phyloP scores from a whole-genome alignment of 2,797 vertebrate species.

The Schizopygopsis pylzovi region DNA sequence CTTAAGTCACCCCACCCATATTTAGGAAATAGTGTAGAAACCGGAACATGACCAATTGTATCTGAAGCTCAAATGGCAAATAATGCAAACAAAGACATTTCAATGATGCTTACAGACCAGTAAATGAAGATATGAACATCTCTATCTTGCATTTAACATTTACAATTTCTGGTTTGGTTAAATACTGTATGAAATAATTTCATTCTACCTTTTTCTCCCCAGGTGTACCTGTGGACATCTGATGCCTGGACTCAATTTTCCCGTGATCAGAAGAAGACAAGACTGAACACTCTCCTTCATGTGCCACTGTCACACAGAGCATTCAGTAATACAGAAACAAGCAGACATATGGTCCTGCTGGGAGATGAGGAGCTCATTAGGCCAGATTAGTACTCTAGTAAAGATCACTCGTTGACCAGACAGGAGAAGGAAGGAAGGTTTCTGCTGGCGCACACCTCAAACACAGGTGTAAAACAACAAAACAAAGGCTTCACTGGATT shows the following conservation, averaged over 20 bases:
- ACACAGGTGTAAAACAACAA: not conserved
- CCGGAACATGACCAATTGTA: not conserved
- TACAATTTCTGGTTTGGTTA: not conserved
- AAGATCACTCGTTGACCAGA: slow-evolving; percentile 2
- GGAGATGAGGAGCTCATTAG: slow-evolving; percentile 4
- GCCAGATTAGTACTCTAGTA: slow-evolving; percentile 7
- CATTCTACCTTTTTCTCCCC: no score
- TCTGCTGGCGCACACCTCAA: not conserved
- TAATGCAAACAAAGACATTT: not conserved
- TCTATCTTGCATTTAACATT: not conserved
- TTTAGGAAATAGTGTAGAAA: not conserved
- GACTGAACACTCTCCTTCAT: slow-evolving; percentile 21
- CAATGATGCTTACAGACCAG: not conserved
- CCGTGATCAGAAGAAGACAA: not conserved
- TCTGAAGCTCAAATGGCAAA: not conserved
- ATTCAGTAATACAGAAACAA: slow-evolving; percentile 26
- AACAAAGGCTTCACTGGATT: not conserved
- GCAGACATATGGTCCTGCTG: slow-evolving; percentile 52
- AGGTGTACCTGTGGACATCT: not conserved
- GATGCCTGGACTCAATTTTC: not conserved
- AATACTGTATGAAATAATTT: not conserved
- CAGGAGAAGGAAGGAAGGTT: not conserved
- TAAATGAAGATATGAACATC: not conserved
- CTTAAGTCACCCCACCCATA: not conserved
- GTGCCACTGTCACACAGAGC: slow-evolving; percentile 4